These are phyloP conservation scores for Hystrix brachyura DNA, from an alignment of 2,113 vertebrate genomes.

Conservation along the genomic window DNA sequence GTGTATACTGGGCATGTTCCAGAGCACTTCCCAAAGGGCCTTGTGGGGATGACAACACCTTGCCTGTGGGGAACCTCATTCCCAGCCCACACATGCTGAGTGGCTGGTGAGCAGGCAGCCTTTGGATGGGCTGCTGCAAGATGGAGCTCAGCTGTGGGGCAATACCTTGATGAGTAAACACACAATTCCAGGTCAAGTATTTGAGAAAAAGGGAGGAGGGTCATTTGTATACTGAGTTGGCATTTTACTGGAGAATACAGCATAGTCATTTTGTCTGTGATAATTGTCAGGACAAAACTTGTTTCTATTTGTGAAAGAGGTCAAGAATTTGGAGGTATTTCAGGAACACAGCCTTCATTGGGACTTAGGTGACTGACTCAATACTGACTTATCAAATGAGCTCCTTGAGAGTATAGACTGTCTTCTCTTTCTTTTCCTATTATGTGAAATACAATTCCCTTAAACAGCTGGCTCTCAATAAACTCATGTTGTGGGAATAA, in stretches of 20 bases:
- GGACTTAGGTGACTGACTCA: not conserved
- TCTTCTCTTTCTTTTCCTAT: not conserved
- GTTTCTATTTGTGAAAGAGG: slow-evolving; percentile 49
- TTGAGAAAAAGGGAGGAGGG: slow-evolving; percentile 35
- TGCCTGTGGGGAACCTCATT: not conserved
- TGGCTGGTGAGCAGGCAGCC: not conserved
- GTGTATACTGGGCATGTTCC: not conserved
- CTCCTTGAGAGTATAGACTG: not conserved
- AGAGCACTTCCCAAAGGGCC: not conserved
- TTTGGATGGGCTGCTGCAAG: not conserved
- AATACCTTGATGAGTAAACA: slow-evolving; percentile 27
- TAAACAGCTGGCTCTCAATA: not conserved
- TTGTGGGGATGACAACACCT: not conserved
- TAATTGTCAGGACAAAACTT: slow-evolving; percentile 18
- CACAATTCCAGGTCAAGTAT: slow-evolving; percentile 62
- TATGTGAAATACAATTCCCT: not conserved
- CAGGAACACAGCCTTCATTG: not conserved
- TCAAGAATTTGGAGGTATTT: slow-evolving; percentile 17
- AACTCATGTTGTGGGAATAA: not conserved
- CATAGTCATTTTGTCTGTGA: not conserved
- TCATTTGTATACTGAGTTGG: slow-evolving; percentile 19
- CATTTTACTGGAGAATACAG: slow-evolving; percentile 18
- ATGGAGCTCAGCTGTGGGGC: not conserved
- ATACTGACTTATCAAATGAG: not conserved
- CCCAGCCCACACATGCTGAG: slow-evolving; percentile 41